Percentiles rank a stretch among this genome's conserved stretches.
Conservation (phyloP, 2,888 invertebrate species). For the Linnaemya tessellans region DNA sequence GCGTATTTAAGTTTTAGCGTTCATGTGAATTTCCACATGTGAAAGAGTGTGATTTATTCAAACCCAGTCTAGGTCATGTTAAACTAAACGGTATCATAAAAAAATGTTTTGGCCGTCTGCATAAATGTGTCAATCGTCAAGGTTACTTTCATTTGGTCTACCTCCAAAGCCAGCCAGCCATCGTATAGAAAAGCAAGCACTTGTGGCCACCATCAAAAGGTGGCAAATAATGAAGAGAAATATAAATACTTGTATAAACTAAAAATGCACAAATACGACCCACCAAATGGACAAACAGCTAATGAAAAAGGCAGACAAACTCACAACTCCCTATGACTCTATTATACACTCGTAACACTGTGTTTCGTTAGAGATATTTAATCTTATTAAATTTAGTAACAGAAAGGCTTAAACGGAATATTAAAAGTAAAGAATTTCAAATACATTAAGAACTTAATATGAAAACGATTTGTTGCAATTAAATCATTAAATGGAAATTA, state of each 20-base stretch:
- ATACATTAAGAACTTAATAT: neutral
- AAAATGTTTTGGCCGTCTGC: slow-evolving; percentile 68
- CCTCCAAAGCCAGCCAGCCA: slow-evolving; percentile 25
- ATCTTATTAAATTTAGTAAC: slow-evolving; percentile 43
- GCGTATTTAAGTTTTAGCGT: neutral
- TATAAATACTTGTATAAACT: neutral
- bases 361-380: slow-evolving; percentile 38
- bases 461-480: slow-evolving; percentile 7
- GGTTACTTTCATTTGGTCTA: slow-evolving; percentile 82
- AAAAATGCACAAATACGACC: slow-evolving; percentile 31
- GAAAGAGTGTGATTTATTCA: neutral
- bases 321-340: neutral
- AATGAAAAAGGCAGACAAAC: neutral
- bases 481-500: slow-evolving; percentile 9
- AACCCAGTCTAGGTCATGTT: slow-evolving; percentile 51
- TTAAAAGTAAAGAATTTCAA: no score
- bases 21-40: slow-evolving; percentile 38
- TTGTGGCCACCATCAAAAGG: slow-evolving; percentile 1
- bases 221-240: slow-evolving; percentile 35
- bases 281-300: neutral
- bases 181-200: neutral
- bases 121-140: slow-evolving; percentile 81
- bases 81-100: slow-evolving; percentile 58
- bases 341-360: no score
- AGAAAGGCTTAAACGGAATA: neutral